phyloP scores from a whole-genome alignment of 2,797 vertebrate species.

The Synanceia verrucosa region DNA sequence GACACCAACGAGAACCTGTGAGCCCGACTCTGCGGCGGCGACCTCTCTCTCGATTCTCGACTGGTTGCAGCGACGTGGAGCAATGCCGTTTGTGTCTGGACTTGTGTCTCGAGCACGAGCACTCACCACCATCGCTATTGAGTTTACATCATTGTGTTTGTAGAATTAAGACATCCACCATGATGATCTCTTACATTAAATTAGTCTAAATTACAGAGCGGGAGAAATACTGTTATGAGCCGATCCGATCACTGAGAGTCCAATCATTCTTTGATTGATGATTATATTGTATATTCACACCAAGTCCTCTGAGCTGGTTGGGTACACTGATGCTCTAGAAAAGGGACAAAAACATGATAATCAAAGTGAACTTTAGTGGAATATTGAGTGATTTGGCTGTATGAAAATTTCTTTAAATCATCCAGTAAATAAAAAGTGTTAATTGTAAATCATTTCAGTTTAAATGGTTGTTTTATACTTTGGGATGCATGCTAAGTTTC shows the following conservation, averaged over 20 bases:
- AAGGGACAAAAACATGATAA: constrained; percentile 22
- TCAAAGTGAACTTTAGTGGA: constrained; percentile 33
- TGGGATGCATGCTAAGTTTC: not conserved
- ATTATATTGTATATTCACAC: constrained; percentile 37
- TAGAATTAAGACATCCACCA: constrained; percentile 50
- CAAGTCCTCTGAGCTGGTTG: constrained; percentile 31
- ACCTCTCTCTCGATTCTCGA: not conserved
- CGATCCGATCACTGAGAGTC: constrained; percentile 25
- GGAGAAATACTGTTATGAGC: constrained; percentile 13
- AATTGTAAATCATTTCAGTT: constrained; percentile 7
- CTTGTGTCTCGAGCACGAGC: constrained; percentile 60
- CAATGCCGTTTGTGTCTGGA: constrained; percentile 53
- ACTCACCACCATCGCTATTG: constrained; percentile 26
- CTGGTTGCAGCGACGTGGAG: constrained; percentile 18
- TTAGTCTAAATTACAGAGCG: constrained; percentile 56
- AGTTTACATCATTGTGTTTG: constrained; percentile 74
- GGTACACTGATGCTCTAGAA: constrained; percentile 2
- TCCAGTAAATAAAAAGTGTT: constrained; percentile 22
- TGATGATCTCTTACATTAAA: constrained; percentile 57
- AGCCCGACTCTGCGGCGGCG: constrained; percentile 26
- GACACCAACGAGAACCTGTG: constrained; percentile 85
- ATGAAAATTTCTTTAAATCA: constrained; percentile 13
- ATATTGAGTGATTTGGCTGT: constrained; percentile 51
- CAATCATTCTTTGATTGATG: constrained; percentile 45
- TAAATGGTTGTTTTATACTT: constrained; percentile 18